These are phyloP conservation scores for Conistra vaccinii DNA, from an alignment of 2,888 invertebrate species.

Conservation along the genomic window DNA sequence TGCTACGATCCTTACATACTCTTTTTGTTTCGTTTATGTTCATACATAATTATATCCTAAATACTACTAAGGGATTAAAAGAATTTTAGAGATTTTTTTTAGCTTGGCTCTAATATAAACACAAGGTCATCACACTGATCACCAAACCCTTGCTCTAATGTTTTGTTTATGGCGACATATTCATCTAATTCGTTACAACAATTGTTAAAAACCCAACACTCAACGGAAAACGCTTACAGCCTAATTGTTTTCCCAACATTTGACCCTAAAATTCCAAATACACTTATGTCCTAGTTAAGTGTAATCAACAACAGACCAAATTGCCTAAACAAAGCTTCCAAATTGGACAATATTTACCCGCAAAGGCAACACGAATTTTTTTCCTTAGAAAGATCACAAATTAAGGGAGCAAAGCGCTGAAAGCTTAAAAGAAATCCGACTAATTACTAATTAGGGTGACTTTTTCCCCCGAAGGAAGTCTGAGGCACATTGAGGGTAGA, in stretches of 20 bases:
- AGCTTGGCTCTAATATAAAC: neutral
- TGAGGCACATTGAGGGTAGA: slow-evolving; percentile 46
- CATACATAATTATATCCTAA: too few relatives aligned
- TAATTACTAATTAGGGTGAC: slow-evolving; percentile 67
- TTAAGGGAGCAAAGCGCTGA: slow-evolving; percentile 37
- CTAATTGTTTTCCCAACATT: slow-evolving; percentile 15
- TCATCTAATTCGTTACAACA: neutral
- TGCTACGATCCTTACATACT: too few relatives aligned
- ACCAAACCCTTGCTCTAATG: neutral
- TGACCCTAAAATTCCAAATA: neutral
- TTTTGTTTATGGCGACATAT: neutral
- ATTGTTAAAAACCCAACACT: neutral
- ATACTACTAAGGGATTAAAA: neutral
- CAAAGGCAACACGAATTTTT: slow-evolving; percentile 24
- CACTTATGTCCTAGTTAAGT: slow-evolving; percentile 7
- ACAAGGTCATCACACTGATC: neutral
- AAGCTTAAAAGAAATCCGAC: slow-evolving; percentile 59
- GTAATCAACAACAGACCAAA: slow-evolving; percentile 35
- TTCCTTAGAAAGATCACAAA: slow-evolving; percentile 48
- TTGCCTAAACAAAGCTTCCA: slow-evolving; percentile 42
- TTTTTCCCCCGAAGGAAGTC: slow-evolving; percentile 50
- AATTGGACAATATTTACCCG: slow-evolving; percentile 54
- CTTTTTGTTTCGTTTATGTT: too few relatives aligned
- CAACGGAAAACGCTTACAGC: neutral
- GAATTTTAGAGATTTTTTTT: neutral